phyloP scores from a whole-genome alignment of 1,140 invertebrate species.

The Drosophila ironensis region DNA sequence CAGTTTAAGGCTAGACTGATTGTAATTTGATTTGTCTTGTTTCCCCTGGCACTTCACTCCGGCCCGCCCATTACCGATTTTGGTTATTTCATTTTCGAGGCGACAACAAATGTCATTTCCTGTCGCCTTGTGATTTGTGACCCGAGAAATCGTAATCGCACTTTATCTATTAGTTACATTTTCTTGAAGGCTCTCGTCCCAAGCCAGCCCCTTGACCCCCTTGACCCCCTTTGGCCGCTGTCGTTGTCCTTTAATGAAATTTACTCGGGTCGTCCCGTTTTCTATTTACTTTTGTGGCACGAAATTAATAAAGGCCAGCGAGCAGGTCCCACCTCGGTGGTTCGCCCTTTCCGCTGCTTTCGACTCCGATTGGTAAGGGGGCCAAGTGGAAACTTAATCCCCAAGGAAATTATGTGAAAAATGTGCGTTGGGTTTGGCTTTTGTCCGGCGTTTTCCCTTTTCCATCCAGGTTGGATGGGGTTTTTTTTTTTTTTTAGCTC shows the following conservation, averaged over 20 bases:
- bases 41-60: conserved; percentile 1
- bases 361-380: conserved; percentile 25
- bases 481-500: conserved; percentile 21
- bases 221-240: not conserved
- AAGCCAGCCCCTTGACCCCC: conserved; percentile 12
- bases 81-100: conserved; percentile 70
- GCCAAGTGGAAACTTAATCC: conserved; percentile 78
- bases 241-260: conserved; percentile 66
- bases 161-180: conserved; percentile 74
- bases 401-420: conserved; percentile 78
- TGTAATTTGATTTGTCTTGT: conserved; percentile 70
- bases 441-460: conserved; percentile 32
- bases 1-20: conserved; percentile 70
- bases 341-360: not conserved
- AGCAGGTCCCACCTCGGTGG: conserved; percentile 6
- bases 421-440: conserved; percentile 64
- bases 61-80: conserved; percentile 51
- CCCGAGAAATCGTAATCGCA: conserved; percentile 67
- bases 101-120: conserved; percentile 76
- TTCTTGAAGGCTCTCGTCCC: conserved; percentile 10
- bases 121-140: conserved; percentile 63
- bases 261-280: conserved; percentile 60
- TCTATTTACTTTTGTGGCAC: conserved; percentile 74
- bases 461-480: not conserved
- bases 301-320: conserved; percentile 69